Conservation (phyloP, 2,797 vertebrate species). For the Spinus pinus region DNA sequence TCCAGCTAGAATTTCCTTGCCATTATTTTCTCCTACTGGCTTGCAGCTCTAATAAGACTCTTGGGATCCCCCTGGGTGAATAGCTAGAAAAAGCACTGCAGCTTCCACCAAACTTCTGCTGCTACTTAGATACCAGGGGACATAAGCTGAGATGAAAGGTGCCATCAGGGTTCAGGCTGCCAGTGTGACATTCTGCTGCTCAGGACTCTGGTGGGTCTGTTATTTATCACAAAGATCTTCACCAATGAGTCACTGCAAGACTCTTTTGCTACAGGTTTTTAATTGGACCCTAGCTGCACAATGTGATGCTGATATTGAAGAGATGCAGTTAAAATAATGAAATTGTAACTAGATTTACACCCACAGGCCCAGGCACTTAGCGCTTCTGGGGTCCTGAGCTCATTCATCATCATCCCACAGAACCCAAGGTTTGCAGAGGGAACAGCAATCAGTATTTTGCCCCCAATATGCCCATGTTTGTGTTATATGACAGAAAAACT, state of each 20-base stretch:
- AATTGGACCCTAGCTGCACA: not conserved
- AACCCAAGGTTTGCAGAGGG: not conserved
- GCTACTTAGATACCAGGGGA: not conserved
- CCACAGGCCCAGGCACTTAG: not conserved
- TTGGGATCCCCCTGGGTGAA: not conserved
- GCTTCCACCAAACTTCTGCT: constrained; percentile 9
- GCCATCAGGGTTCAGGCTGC: not conserved
- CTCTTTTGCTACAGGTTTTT: not conserved
- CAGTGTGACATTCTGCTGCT: not conserved
- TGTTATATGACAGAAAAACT: not conserved
- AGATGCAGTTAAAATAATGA: not conserved
- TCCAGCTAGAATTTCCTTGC: constrained; percentile 22
- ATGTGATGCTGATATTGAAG: not conserved
- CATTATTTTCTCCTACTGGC: constrained; percentile 25
- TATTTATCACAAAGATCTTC: not conserved
- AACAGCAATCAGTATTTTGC: not conserved
- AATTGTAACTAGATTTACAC: not conserved
- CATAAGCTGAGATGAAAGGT: constrained; percentile 32
- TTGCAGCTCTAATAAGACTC: constrained; percentile 2
- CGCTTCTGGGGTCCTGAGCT: not conserved
- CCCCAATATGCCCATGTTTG: not conserved
- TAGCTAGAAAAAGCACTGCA: constrained; percentile 33
- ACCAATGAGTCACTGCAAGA: not conserved
- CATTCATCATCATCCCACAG: not conserved
- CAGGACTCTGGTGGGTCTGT: not conserved